phyloP scores from a whole-genome alignment of 2,113 vertebrate species.

The Hemibagrus wyckioides region DNA sequence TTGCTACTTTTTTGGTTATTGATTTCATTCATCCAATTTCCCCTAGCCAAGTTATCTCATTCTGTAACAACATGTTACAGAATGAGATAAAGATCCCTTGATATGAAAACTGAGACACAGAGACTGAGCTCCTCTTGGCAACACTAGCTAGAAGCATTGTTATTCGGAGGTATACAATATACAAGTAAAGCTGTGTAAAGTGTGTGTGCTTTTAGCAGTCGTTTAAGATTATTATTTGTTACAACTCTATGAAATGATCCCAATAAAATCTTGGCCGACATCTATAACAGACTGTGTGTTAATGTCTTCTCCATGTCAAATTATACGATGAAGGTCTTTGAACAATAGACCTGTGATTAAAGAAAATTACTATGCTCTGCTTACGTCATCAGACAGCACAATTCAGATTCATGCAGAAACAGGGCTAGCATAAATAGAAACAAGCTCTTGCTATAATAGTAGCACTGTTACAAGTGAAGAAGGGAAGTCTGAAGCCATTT shows the following conservation, averaged over 20 bases:
- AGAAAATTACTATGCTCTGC: neutral
- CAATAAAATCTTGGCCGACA: neutral
- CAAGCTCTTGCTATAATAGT: neutral
- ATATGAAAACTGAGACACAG: neutral
- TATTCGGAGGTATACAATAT: neutral
- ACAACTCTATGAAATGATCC: neutral
- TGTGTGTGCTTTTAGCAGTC: neutral
- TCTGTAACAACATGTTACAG: too few relatives aligned
- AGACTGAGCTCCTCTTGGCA: neutral
- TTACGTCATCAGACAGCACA: neutral
- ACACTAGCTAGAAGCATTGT: neutral
- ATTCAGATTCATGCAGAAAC: neutral
- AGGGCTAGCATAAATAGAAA: neutral
- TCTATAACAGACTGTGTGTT: neutral
- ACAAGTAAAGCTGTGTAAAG: neutral
- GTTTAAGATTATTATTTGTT: constrained; percentile 9
- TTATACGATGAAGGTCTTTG: neutral
- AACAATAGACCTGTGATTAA: constrained; percentile 5
- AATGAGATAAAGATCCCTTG: neutral
- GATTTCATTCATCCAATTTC: neutral
- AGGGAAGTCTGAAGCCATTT: neutral
- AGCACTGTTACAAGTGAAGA: neutral
- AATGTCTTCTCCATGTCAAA: neutral
- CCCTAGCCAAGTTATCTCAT: neutral
- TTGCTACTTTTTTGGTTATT: neutral